phyloP scores from a whole-genome alignment of 1,140 invertebrate genomes.

The Lepidurus couesii region DNA sequence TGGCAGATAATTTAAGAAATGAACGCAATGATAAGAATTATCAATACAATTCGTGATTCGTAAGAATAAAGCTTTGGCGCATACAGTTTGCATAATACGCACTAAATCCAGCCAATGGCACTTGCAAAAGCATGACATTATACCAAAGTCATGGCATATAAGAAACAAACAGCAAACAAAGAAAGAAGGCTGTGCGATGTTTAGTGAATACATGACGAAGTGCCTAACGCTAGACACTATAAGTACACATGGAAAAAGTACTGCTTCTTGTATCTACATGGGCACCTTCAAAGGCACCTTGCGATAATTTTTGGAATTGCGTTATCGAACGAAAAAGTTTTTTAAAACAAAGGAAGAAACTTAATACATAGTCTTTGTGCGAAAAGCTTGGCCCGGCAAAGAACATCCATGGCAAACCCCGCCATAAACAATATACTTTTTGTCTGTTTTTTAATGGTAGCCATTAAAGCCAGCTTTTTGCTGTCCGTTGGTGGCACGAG shows the following conservation, averaged over 20 bases:
- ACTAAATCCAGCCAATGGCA: not conserved
- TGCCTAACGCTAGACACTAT: conserved; percentile 12
- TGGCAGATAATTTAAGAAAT: not conserved
- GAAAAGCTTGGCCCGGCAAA: not conserved
- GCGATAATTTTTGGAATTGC: not conserved
- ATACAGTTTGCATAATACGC: not conserved
- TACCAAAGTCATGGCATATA: not conserved
- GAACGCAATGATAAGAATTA: not conserved
- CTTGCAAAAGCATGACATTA: not conserved
- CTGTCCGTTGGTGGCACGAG: not conserved
- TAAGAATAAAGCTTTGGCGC: not conserved
- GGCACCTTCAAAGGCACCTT: not conserved
- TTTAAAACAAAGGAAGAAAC: not conserved
- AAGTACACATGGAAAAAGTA: not conserved
- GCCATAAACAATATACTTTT: not conserved
- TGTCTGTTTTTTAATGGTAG: not conserved
- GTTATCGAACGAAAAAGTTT: not conserved
- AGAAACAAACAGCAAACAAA: not conserved
- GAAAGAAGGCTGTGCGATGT: not conserved
- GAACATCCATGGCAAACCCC: not conserved
- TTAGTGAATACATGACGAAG: not conserved
- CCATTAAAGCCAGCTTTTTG: conserved; percentile 16
- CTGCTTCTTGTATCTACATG: not conserved
- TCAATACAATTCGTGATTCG: conserved; percentile 2
- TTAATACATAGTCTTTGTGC: not conserved